Conservation (phyloP, 2,113 vertebrate genomes). For the Rousettus leschenaultii region DNA sequence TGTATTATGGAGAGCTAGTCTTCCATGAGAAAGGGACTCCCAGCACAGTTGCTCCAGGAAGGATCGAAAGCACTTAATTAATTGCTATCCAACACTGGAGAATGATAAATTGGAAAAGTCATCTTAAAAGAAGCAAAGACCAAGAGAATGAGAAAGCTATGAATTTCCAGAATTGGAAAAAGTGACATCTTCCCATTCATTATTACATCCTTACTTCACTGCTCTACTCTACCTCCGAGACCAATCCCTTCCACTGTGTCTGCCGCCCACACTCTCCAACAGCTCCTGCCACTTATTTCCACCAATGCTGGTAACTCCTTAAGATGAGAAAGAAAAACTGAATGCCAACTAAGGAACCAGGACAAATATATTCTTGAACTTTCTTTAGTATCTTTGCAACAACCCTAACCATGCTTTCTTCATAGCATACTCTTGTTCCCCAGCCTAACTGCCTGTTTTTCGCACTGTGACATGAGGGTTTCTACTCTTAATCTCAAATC, state of each 20-base stretch:
- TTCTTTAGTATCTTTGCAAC: background rate
- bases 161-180: background rate
- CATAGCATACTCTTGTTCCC: background rate
- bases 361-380: background rate
- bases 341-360: background rate
- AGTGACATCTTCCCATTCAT: background rate
- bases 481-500: background rate
- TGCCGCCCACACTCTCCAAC: background rate
- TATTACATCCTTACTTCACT: background rate
- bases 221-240: background rate
- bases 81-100: background rate
- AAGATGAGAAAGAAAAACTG: background rate
- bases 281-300: background rate
- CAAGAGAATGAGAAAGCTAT: background rate
- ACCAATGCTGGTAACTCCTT: background rate
- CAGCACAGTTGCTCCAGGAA: background rate
- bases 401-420: background rate
- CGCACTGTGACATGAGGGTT: background rate
- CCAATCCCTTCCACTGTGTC: background rate
- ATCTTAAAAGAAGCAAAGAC: background rate
- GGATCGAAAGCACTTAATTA: background rate
- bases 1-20: background rate
- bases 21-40: background rate
- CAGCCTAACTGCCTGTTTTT: background rate
- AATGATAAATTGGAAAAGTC: slow-evolving; percentile 3